Percentiles rank a stretch among this genome's conserved stretches.
phyloP scores from a whole-genome alignment of 2,797 vertebrate species.

The Danio aesculapii region DNA sequence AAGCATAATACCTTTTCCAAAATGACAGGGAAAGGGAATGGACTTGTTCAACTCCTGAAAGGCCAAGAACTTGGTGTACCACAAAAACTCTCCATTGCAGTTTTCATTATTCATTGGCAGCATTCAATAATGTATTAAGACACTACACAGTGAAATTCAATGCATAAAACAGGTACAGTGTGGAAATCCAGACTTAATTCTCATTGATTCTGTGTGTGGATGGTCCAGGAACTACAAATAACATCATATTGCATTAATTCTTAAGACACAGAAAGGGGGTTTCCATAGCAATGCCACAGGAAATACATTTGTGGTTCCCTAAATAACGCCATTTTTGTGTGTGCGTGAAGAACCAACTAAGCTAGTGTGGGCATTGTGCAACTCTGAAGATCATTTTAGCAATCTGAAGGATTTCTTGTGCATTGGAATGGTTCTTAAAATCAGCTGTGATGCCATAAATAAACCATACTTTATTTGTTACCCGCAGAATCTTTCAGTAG shows the following conservation, averaged over 20 bases:
- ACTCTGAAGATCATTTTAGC: neutral
- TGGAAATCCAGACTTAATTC: neutral
- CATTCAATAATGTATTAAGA: neutral
- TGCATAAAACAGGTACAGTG: neutral
- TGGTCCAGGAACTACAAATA: neutral
- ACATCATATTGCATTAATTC: no score
- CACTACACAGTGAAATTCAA: neutral
- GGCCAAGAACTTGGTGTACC: conserved; percentile 21
- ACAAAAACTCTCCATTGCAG: neutral
- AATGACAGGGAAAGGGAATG: conserved; percentile 24
- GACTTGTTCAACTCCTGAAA: conserved; percentile 11
- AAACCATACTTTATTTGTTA: no score
- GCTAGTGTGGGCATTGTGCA: no score
- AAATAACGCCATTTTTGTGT: no score
- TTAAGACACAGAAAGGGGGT: neutral
- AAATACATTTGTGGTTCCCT: no score
- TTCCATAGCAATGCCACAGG: no score
- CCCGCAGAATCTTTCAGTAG: no score
- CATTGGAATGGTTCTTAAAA: neutral
- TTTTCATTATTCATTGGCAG: neutral
- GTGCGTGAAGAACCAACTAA: no score
- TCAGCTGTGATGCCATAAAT: no score
- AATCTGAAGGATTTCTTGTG: neutral
- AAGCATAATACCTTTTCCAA: conserved; percentile 29
- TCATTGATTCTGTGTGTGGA: neutral